These are phyloP conservation scores for Drosophila subsilvestris DNA, from an alignment of 2,888 invertebrate species.

Conservation along the genomic window DNA sequence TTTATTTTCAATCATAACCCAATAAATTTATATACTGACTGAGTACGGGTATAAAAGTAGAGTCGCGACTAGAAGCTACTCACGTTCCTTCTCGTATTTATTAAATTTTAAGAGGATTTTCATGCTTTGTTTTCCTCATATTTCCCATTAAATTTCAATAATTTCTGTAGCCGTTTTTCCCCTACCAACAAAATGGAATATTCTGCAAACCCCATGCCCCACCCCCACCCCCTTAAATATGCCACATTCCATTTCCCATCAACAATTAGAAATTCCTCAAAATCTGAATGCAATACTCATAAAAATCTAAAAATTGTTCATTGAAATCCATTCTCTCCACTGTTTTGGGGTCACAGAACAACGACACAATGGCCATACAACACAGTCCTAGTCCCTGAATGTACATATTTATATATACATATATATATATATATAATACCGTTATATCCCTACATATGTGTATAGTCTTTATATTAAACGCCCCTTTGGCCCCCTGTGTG, in stretches of 20 bases:
- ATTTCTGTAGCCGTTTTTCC: not conserved
- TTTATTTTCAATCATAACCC: too few relatives aligned
- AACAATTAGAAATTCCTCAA: constrained; percentile 39
- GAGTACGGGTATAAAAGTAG: too few relatives aligned
- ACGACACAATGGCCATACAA: constrained; percentile 70
- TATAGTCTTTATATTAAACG: constrained; percentile 24
- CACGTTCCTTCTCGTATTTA: too few relatives aligned
- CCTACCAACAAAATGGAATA: not conserved
- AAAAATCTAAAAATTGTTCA: constrained; percentile 38
- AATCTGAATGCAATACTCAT: constrained; percentile 29
- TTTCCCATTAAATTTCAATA: constrained; percentile 26
- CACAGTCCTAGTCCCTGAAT: constrained; percentile 60
- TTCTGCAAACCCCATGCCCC: not conserved
- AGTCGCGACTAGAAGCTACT: too few relatives aligned
- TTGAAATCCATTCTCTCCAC: constrained; percentile 35
- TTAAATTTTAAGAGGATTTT: not conserved
- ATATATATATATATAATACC: constrained; percentile 7
- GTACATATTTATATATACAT: constrained; percentile 9
- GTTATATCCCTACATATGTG: constrained; percentile 9
- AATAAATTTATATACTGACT: too few relatives aligned
- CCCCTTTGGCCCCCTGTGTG: constrained; percentile 5
- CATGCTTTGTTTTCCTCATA: not conserved
- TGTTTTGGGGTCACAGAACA: constrained; percentile 23
- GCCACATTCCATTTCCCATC: constrained; percentile 22
- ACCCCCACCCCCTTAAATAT: not conserved